Evolutionary conservation across 2,888 invertebrate genomes (phyloP), one percentile per base, ranked within the genome.

Genomic region (Cheilosia urbana): DNA sequence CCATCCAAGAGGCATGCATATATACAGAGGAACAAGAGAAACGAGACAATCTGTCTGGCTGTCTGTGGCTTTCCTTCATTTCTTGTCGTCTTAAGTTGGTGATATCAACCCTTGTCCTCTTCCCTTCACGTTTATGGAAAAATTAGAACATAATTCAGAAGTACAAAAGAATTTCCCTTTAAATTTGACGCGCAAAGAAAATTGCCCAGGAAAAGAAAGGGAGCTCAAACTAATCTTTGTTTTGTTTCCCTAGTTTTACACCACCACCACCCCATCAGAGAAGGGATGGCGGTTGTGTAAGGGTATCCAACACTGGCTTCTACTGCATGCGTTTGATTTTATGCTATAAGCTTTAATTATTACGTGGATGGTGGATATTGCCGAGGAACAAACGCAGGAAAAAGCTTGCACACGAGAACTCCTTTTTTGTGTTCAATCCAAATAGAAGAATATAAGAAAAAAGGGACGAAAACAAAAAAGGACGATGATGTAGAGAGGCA

Each of bases 281-380:
- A 42, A 62, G 45, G 71, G 66, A 53, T 65, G 75, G 53, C 27
- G 62, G 60, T 47, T 21, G 58, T 42, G 47, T 11, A 40, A 37
- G 17, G 57, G 49, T 65, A 51, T 62, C 69, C 69, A 76, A 53
- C 49, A 19, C 49, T 66, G 57, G 37, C 49, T 24, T 71, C 75
- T 80, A 62, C 51, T 58, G 69, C 75, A 84, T 72, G 73, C 83
- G 79, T 84, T 85, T 76, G 80, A 69, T 80, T 84, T 80, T 71
- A 76, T 76, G 69, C 60, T 85, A 3, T 37, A 71, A 76, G 66
- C 80, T 85, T 80, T 69, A 85, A 85, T 80, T 80, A 80, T 85
- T 76, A 63, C 68, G 63, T 73, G 80, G 57, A 24, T 24, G n/a
- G n/a, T n/a, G n/a, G n/a, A 63, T 69, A 69, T 37, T 71, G 55